Evolutionary conservation across 2,888 invertebrate genomes (phyloP).

Genomic region (Mylabris sibirica): DNA sequence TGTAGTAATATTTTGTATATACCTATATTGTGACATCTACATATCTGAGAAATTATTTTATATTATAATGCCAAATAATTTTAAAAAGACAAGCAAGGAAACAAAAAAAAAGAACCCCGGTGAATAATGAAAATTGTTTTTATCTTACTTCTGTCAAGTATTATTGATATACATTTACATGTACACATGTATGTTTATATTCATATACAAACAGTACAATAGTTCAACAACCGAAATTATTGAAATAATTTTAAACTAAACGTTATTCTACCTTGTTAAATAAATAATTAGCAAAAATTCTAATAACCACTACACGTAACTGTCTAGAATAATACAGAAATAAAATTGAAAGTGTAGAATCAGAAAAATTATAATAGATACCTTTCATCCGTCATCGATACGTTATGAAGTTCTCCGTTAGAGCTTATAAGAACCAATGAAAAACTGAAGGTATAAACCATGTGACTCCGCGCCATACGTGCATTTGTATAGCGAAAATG

Average conservation of each 20-base stretch:
- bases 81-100: conserved; percentile 23
- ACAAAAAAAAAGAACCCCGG: conserved; percentile 2
- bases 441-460: too few relatives aligned
- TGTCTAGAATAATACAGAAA: neutral
- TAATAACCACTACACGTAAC: neutral
- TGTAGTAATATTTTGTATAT: conserved; percentile 47
- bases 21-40: conserved; percentile 34
- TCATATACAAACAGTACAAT: conserved; percentile 1
- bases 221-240: neutral
- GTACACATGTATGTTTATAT: neutral
- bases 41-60: conserved; percentile 41
- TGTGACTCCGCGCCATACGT: too few relatives aligned
- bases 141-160: conserved; percentile 25
- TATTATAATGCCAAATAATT: conserved; percentile 25
- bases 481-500: too few relatives aligned
- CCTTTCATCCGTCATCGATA: too few relatives aligned
- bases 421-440: too few relatives aligned
- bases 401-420: too few relatives aligned
- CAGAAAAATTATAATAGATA: too few relatives aligned
- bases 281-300: too few relatives aligned
- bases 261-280: neutral
- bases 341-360: too few relatives aligned
- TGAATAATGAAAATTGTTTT: conserved; percentile 33
- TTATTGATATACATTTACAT: conserved; percentile 3
- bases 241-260: neutral